A percentile compares a stretch with the other conserved stretches of the same genome.
phyloP scores from a whole-genome alignment of 2,888 invertebrate genomes.

The Hemaris fuciformis region DNA sequence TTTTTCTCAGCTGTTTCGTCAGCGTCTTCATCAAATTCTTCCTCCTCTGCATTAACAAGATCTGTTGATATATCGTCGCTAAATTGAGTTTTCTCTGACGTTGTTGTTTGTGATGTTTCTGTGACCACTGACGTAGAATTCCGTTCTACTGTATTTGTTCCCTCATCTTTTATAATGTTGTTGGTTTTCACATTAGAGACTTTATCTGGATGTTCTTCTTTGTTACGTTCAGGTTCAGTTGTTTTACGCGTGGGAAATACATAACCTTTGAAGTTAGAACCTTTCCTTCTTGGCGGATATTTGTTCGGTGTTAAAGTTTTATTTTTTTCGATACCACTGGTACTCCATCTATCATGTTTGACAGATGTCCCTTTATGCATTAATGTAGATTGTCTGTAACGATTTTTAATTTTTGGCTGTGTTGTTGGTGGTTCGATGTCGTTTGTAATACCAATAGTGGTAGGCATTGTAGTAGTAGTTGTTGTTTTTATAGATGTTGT shows the following conservation, averaged over 20 bases:
- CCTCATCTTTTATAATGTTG: slow-evolving; percentile 26
- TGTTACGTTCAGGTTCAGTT: slow-evolving; percentile 39
- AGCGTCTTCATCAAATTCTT: slow-evolving; percentile 27
- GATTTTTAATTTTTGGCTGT: slow-evolving; percentile 55
- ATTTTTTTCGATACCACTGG: slow-evolving; percentile 39
- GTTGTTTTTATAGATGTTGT: slow-evolving; percentile 32
- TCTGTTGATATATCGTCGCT: slow-evolving; percentile 22
- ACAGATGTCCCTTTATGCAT: slow-evolving; percentile 72
- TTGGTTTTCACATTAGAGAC: slow-evolving; percentile 28
- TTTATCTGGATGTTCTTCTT: slow-evolving; percentile 44
- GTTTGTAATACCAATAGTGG: slow-evolving; percentile 20
- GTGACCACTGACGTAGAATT: slow-evolving; percentile 21
- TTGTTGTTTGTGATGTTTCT: background rate
- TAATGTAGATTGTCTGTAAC: slow-evolving; percentile 69
- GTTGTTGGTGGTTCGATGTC: slow-evolving; percentile 34
- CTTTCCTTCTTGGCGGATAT: slow-evolving; percentile 56
- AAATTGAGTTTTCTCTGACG: slow-evolving; percentile 33
- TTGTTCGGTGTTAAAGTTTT: slow-evolving; percentile 34
- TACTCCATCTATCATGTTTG: slow-evolving; percentile 70
- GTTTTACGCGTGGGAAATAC: slow-evolving; percentile 46
- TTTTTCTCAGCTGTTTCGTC: slow-evolving; percentile 28
- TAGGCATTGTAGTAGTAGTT: slow-evolving; percentile 24
- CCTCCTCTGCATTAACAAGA: slow-evolving; percentile 12
- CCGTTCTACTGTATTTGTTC: slow-evolving; percentile 25
- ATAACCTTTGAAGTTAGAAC: slow-evolving; percentile 71